Evolutionary conservation across 37 sponge, comb jelly and placozoan genomes (phyloP), one percentile per base, ranked within the genome.

Genomic region (Halichondria panicea): DNA sequence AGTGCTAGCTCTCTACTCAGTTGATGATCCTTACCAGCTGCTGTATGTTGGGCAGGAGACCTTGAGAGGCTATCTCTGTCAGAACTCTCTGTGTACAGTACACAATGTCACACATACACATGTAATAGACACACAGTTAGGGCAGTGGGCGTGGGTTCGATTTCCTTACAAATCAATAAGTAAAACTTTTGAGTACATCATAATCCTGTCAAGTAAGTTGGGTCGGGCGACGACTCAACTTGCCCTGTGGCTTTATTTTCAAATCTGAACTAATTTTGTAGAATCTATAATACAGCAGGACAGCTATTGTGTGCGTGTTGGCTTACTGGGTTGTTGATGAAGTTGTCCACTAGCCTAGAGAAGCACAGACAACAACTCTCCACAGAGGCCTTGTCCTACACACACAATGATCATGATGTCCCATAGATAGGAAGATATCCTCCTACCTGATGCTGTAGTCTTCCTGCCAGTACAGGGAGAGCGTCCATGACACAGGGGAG

Each of bases 351-450:
- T 12, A 97, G 74, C 9, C 94, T 55, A 34, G 94, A 88, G 67
- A 97, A 97, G 39, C 84, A 87, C 39, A 85, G 69, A 75, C 94
- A 93, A 54, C 85, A 87, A 46, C 83, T 82, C 67, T 97, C 97
- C 74, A 97, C 86, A 41, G 89, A 90, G 46, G 82, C 84, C 84
- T 94, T 90, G 66, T 97, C 97, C 93, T 96, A 67, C 28, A 81
- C 21, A 39, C n/a, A 63, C 38, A 66, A 67, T 18, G 15, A 48
- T 48, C 61, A n/a, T 33, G 63, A 11, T 4, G 12, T 25, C 12
- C 24, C 40, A 76, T 46, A 6, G 9, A 67, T 41, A 15, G 9
- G 68, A 67, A 9, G 27, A 59, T 24, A 9, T 27, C 24, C 12
- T 40, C 37, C 67, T 66, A 93, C 95, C 77, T 91, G 91, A 63